Base-by-base conservation (phyloP, 2,797 vertebrate genomes). In the Gymnopithys bicolor region DNA sequence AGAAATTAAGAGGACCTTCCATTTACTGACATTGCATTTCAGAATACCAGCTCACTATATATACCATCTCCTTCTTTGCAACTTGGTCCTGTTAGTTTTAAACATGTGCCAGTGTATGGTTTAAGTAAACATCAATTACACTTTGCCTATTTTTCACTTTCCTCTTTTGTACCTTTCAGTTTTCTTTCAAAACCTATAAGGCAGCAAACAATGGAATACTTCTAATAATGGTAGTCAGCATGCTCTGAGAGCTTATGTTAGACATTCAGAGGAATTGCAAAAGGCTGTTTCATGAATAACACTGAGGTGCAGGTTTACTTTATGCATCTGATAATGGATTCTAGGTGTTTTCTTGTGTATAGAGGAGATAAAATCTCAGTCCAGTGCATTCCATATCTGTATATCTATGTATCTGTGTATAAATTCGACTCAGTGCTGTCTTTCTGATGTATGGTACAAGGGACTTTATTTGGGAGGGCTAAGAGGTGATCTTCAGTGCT, bases 1-100 rank as follows among this genome's bases (percentile, higher is more conserved):
- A 93, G 97, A 97, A 97, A 97, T 97, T 97, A 97, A 94, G 73
- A 97, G 45, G 69, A 93, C 73, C 84, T 94, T 97, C 92, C 89
- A 80, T 97, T 96, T 97, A 95, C 67, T 94, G 64, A 91, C 81
- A 94, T 8, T 70, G 71, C 66, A 52, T 97, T 95, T 96, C 51
- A 90, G 80, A 97, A 84, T 82, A 74, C 83, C 64, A 92, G 63
- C 87, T 89, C 43, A 77, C 48, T 91, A 3, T 17, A 46, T 91
- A 3, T 17, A 46, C 78, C 87, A 75, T 46, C 67, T 96, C 39
- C 63, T 79, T 77, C 37, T 83, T 70, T 89, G 30, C 35, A 59
- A 4, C 83, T 94, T 74, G 35, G 64, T 88, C 58, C 69, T 58
- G 70, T 76, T 94, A 52, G 21, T 81, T 92, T 92, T 93, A 82